Percentiles rank a stretch among this genome's conserved stretches.
These are phyloP conservation scores for Hyposoter dolosus DNA, from an alignment of 2,888 invertebrate genomes.

Conservation along the genomic window DNA sequence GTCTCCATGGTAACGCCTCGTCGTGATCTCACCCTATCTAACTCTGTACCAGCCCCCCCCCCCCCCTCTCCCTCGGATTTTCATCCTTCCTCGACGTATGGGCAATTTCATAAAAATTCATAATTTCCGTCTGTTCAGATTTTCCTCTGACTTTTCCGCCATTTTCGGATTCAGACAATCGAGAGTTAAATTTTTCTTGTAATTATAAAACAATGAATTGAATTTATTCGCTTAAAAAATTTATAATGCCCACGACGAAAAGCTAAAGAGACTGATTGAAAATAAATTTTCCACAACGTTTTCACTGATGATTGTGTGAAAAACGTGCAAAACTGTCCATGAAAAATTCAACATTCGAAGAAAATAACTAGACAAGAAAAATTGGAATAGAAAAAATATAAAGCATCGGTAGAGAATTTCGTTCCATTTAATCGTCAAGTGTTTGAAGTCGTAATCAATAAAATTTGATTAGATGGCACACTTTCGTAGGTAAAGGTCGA, in stretches of 20 bases:
- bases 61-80: conserved; percentile 13
- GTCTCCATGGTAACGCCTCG: conserved; percentile 72
- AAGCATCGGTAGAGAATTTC: not conserved
- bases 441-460: not conserved
- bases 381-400: too few species aligned
- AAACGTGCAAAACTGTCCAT: too few species aligned
- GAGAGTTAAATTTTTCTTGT: not conserved
- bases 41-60: conserved; percentile 47
- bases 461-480: not conserved
- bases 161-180: not conserved
- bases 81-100: conserved; percentile 3
- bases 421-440: not conserved
- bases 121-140: not conserved
- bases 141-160: not conserved
- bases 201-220: not conserved
- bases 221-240: too few species aligned
- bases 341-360: too few species aligned
- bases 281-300: too few species aligned
- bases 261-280: too few species aligned
- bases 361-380: too few species aligned
- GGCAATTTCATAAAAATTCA: not conserved
- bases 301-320: too few species aligned
- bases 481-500: not conserved
- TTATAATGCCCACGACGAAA: too few species aligned
- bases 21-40: conserved; percentile 67